phyloP scores from a whole-genome alignment of 2,113 vertebrate genomes.

The Carassius auratus region DNA sequence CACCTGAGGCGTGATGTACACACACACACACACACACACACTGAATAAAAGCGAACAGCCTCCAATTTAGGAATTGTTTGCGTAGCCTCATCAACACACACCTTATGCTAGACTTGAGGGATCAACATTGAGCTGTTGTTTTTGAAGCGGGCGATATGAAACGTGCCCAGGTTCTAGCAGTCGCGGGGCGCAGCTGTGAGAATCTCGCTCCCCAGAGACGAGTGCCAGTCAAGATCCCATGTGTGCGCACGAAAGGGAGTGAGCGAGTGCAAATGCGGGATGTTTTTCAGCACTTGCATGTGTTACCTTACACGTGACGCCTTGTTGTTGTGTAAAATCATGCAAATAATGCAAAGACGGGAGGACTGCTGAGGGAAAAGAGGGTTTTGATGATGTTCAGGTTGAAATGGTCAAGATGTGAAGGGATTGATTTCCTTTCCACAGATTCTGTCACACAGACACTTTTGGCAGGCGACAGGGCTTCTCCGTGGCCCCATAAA shows the following conservation, averaged over 20 bases:
- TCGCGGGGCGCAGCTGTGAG: constrained; percentile 56
- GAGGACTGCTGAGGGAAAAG: constrained; percentile 13
- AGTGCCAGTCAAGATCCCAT: constrained; percentile 39
- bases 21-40: constrained; percentile 2
- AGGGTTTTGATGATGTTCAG: not conserved
- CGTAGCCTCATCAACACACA: constrained; percentile 60
- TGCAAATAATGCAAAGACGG: not conserved
- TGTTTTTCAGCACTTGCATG: constrained; percentile 12
- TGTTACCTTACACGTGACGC: not conserved
- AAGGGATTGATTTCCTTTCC: no score
- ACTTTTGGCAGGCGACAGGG: no score
- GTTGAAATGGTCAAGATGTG: no score
- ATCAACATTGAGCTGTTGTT: constrained; percentile 60
- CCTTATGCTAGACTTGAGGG: constrained; percentile 61
- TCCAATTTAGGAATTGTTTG: constrained; percentile 67
- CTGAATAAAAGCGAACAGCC: constrained; percentile 73
- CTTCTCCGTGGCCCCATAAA: no score
- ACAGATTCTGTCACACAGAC: no score
- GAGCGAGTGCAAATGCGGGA: constrained; percentile 12
- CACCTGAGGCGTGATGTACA: constrained; percentile 80
- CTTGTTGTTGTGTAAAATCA: constrained; percentile 20
- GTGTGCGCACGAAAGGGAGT: constrained; percentile 13
- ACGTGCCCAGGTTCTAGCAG: constrained; percentile 49
- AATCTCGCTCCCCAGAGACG: constrained; percentile 47
- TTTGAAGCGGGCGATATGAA: constrained; percentile 50